phyloP scores from a whole-genome alignment of 2,888 invertebrate genomes.

The Andricus curvator region DNA sequence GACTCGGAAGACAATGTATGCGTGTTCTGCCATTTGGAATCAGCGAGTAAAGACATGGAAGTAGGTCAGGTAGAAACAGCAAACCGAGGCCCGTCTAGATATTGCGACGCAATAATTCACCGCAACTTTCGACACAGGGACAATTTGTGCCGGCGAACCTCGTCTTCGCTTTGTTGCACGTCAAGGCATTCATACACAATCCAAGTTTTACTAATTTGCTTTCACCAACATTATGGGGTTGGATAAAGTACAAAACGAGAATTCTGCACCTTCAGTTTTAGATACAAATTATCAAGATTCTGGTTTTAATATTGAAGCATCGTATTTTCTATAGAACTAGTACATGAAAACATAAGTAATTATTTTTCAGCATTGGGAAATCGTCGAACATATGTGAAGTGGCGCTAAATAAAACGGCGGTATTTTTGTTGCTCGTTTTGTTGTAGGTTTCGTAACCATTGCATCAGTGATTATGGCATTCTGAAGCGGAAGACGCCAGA shows the following conservation, averaged over 20 bases:
- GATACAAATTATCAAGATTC: not conserved
- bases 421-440: not conserved
- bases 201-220: not conserved
- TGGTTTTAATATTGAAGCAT: not conserved
- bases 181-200: conserved; percentile 5
- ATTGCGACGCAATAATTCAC: conserved; percentile 74
- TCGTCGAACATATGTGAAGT: not conserved
- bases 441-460: not conserved
- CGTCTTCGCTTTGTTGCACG: conserved; percentile 16
- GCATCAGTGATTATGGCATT: not conserved
- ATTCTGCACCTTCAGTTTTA: not conserved
- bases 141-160: conserved; percentile 63
- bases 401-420: not conserved
- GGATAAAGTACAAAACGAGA: not conserved
- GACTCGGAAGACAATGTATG: not conserved
- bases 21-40: conserved; percentile 56
- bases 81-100: conserved; percentile 65
- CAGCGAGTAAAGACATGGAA: conserved; percentile 71
- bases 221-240: not conserved
- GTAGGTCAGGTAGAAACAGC: conserved; percentile 73
- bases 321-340: not conserved
- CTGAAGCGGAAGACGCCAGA: not conserved
- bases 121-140: conserved; percentile 72
- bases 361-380: too few relatives aligned
- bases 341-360: not conserved